phyloP scores from a whole-genome alignment of 1,140 invertebrate genomes.

The Heliconius congener region DNA sequence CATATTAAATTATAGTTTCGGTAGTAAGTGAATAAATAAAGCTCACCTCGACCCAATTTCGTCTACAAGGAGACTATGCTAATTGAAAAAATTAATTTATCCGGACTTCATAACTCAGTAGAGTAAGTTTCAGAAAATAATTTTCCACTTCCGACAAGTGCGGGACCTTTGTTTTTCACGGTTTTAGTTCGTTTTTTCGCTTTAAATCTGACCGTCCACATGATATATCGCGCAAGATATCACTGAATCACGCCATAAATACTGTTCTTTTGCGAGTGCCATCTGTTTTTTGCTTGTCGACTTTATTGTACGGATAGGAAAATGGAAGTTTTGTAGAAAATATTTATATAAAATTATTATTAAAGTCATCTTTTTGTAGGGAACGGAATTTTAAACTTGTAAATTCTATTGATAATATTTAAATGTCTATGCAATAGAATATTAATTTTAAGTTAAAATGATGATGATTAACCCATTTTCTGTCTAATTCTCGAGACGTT shows the following conservation, averaged over 20 bases:
- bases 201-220: conserved; percentile 14
- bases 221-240: conserved; percentile 4
- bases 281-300: neutral
- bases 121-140: conserved; percentile 29
- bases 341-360: neutral
- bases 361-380: no score
- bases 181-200: conserved; percentile 15
- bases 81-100: conserved; percentile 30
- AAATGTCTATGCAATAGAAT: no score
- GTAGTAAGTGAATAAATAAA: conserved; percentile 15
- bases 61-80: conserved; percentile 25
- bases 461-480: no score
- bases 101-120: conserved; percentile 24
- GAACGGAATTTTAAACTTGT: no score
- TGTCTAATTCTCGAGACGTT: no score
- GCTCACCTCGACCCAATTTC: conserved; percentile 19
- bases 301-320: neutral
- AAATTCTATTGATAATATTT: no score
- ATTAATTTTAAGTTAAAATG: no score
- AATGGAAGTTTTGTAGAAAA: neutral
- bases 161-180: conserved; percentile 23
- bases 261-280: conserved; percentile 5
- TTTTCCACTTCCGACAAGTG: conserved; percentile 27
- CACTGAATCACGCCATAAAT: conserved; percentile 1
- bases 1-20: neutral